phyloP scores from a whole-genome alignment of 2,797 vertebrate species.

The Lutjanus campechanus region DNA sequence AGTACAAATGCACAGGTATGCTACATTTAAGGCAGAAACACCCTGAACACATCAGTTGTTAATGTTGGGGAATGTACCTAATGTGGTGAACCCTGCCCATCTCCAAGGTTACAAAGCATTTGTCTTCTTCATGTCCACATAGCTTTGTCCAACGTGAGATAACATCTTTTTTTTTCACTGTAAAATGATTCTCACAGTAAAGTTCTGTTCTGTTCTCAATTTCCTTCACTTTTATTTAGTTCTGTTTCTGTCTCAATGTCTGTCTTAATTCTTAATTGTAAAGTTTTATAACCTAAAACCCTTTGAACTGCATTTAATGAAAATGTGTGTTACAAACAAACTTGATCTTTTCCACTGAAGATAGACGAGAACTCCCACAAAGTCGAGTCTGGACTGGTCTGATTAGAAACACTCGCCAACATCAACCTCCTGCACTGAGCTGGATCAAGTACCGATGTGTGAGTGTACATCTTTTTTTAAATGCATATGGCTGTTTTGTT shows the following conservation, averaged over 20 bases:
- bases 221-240: neutral
- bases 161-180: neutral
- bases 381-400: conserved; percentile 12
- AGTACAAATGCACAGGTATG: neutral
- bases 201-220: conserved; percentile 1
- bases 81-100: neutral
- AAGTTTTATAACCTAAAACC: conserved; percentile 15
- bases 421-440: conserved; percentile 26
- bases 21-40: neutral
- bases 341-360: conserved; percentile 9
- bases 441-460: neutral
- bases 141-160: neutral
- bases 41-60: neutral
- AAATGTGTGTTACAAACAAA: conserved; percentile 17
- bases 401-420: conserved; percentile 55
- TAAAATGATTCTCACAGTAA: neutral
- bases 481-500: neutral
- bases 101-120: neutral
- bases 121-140: neutral
- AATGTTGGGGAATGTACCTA: neutral
- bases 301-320: conserved; percentile 3
- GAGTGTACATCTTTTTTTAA: neutral
- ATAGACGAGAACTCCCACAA: conserved; percentile 27
- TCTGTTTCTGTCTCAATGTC: neutral
- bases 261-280: neutral